Evolutionary conservation across 2,888 invertebrate genomes (phyloP).

Genomic region (Cheilosia vulpina): DNA sequence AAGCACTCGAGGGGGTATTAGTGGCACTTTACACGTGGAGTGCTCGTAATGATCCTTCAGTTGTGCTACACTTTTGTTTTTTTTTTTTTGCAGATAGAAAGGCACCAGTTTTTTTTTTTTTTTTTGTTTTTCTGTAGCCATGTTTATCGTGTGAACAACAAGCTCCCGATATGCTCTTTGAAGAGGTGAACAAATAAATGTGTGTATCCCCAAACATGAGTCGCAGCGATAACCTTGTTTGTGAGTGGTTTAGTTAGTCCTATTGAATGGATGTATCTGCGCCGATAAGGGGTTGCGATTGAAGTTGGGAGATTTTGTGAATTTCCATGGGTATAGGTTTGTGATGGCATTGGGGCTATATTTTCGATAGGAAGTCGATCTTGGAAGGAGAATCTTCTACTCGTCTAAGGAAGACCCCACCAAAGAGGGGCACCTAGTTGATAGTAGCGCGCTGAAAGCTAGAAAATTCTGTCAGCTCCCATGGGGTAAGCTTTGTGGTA

Average conservation of each 20-base stretch:
- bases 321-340: background rate
- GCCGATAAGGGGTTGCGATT: background rate
- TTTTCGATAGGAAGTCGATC: too few species aligned
- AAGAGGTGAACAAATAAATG: constrained; percentile 46
- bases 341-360: too few species aligned
- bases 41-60: constrained; percentile 36
- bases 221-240: constrained; percentile 23
- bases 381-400: too few species aligned
- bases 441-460: too few species aligned
- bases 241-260: constrained; percentile 9
- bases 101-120: background rate
- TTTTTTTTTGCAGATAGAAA: background rate
- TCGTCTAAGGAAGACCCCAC: too few species aligned
- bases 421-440: too few species aligned
- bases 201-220: constrained; percentile 22
- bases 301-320: background rate
- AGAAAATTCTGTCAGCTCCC: too few species aligned
- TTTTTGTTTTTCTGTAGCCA: background rate
- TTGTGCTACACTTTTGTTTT: background rate
- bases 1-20: constrained; percentile 22
- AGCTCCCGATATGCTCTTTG: constrained; percentile 44
- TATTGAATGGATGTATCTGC: background rate
- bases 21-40: constrained; percentile 16
- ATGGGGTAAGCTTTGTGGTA: too few species aligned
- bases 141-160: constrained; percentile 37